These are phyloP conservation scores for Arion vulgaris DNA, from an alignment of 1,140 invertebrate species.

Conservation along the genomic window DNA sequence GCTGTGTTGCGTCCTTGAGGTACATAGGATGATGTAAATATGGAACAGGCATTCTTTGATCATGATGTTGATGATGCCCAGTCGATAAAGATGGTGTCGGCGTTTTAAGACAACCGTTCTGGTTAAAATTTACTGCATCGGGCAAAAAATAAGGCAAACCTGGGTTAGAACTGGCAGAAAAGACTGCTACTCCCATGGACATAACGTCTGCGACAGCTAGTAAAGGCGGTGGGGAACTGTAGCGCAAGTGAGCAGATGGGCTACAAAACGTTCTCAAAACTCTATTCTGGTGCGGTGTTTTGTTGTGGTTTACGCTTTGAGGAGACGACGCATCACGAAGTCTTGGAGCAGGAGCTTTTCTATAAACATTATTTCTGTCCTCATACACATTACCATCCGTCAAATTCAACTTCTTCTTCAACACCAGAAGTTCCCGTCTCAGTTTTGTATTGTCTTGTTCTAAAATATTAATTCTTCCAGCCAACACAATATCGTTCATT, in stretches of 20 bases:
- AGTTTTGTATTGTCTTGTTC: slow-evolving; percentile 95
- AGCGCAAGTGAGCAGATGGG: slow-evolving; percentile 32
- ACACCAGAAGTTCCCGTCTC: slow-evolving; percentile 90
- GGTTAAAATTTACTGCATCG: neutral
- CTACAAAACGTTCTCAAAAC: neutral
- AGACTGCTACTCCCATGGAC: slow-evolving; percentile 23
- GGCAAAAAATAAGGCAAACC: slow-evolving; percentile 33
- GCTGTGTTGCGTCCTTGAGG: neutral
- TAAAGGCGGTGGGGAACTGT: slow-evolving; percentile 44
- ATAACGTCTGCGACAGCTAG: slow-evolving; percentile 40
- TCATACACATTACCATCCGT: slow-evolving; percentile 52
- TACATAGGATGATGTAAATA: neutral
- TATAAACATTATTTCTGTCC: neutral
- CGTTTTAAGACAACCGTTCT: neutral
- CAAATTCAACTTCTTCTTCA: slow-evolving; percentile 94
- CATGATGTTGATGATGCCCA: neutral
- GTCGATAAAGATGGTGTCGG: neutral
- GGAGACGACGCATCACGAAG: neutral
- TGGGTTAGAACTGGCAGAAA: slow-evolving; percentile 8
- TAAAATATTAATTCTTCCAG: slow-evolving; percentile 92
- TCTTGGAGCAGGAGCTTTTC: neutral
- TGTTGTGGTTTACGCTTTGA: neutral
- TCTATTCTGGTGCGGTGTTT: neutral
- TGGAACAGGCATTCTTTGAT: too few species aligned
- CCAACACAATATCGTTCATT: slow-evolving; percentile 96